Evolutionary conservation across 2,113 vertebrate genomes (phyloP), one percentile per base, ranked within the genome.

Genomic region (Etia nguti): DNA sequence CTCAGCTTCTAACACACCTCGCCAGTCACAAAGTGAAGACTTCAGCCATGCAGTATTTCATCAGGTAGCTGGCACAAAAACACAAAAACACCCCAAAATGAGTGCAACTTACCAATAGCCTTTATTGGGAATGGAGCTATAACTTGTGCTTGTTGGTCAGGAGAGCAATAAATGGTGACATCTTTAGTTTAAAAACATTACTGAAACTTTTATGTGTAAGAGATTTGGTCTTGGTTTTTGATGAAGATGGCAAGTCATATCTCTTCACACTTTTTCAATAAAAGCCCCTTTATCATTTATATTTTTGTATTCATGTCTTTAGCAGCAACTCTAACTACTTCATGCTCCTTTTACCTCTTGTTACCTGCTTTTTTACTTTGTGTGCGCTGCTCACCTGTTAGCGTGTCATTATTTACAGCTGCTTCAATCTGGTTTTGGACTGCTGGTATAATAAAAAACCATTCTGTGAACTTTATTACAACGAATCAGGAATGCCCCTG

Each of bases 1-100:
- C 62, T 54, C 65, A 20, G 22, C 85, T 93, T 89, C 48, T 89
- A 56, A 70, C 34, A 38, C 84, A 54, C 60, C 73, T 89, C 18
- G 26, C 52, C 81, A 52, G 26, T 89, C 75, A 50, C 48, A 77
- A 81, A 6, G 4, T 52, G 80, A 65, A 48, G 86, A 56, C 68
- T 89, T 89, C 46, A 52, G 11, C 60, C 70, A 41, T 75, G 29
- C 16, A 10, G 9, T 48, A 77, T 50, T 77, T 77, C 43, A 50
- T 77, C 60, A 57, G 81, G 59, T 70, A 70, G 50, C 57, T 43
- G 48, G 9, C 62, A 68, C 6, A 50, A 16, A 75, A 79, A 80
- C 62, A 68, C 6, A 50, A 16, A 75, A 79, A 80, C 8, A 46
- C 13, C 55, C 54, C 8, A 22, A 24, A 46, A 24, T 84, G 6